Percentiles rank a stretch among this genome's conserved stretches.
Conservation (phyloP, 2,797 vertebrate species). For the Tympanoctomys barrerae region DNA sequence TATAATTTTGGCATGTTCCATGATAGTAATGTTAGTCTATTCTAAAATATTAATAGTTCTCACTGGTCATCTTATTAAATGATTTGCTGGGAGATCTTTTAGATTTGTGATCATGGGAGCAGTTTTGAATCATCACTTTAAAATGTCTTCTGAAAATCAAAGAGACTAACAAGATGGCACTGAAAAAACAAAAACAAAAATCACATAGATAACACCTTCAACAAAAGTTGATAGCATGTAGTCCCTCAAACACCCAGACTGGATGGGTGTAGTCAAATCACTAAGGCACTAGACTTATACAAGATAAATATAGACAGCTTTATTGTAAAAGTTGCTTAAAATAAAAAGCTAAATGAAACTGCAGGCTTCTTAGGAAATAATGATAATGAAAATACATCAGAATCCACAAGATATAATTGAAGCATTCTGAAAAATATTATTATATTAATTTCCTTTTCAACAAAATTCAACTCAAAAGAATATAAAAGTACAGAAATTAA, state of each 20-base stretch:
- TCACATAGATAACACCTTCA: background rate
- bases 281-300: background rate
- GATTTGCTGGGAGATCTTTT: background rate
- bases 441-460: background rate
- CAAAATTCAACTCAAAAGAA: slow-evolving; percentile 26
- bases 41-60: background rate
- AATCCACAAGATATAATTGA: background rate
- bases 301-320: background rate
- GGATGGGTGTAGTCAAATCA: background rate
- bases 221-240: background rate
- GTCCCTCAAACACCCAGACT: background rate
- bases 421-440: background rate
- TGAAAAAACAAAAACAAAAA: background rate
- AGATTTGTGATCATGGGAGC: background rate
- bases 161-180: background rate
- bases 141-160: background rate
- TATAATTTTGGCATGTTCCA: background rate
- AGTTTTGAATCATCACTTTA: background rate
- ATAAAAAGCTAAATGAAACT: background rate
- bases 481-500: background rate
- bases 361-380: slow-evolving; percentile 24
- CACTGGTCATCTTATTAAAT: slow-evolving; percentile 9
- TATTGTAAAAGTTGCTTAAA: background rate
- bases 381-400: background rate
- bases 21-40: background rate